Base-by-base conservation (phyloP, 2,888 invertebrate species). In the Tenthredo scrophulariae region DNA sequence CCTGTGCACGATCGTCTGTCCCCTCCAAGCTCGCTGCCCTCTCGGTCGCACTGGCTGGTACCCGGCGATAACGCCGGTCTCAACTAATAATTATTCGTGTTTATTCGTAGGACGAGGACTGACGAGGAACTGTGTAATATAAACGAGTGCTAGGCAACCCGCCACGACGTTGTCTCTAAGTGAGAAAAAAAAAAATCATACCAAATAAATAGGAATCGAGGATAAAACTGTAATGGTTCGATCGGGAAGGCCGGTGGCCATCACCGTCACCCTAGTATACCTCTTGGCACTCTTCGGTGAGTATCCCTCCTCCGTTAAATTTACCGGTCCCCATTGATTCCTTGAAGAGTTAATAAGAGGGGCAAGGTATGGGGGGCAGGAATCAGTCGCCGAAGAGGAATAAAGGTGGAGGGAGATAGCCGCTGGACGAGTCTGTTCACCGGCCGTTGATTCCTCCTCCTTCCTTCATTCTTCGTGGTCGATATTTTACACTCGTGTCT, bases 271-370 rank as follows among this genome's bases (percentile, higher is more conserved):
- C 85, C 89, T 91, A 88, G 88, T 91, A 87, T 91, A 89, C 88
- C 89, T 92, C 87, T 88, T 91, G 87, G 88, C 90, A 86, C 90
- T 92, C 88, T 91, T 92, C 89, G 91, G 92, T 92, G 89, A 91
- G 92, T 91, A 90, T 74, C 74, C 58, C 74, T 74, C 84, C 75
- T 84, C 67, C 83, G 22, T 62, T 26, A 15, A 65, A 22, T 46
- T 67, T 65, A 58, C 62, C 62, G 58, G 80, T 83, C 67, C 83
- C 70, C 83, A 83, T 83, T 83, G 83, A 83, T 83, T 70, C 67
- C 62, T 80, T 62, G 26, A 29, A 40, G 54, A 29, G 77, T 29
- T n/a, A 58, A 40, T 40, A 37, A 54, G 67, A 67, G 18, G 77
- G 54, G 29, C 54, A 13, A 13, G 62, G 80, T 54, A 54, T 65